Evolutionary conservation across 2,113 vertebrate species (phyloP), one percentile per base, ranked within the genome.

Genomic region (Cettia cetti): DNA sequence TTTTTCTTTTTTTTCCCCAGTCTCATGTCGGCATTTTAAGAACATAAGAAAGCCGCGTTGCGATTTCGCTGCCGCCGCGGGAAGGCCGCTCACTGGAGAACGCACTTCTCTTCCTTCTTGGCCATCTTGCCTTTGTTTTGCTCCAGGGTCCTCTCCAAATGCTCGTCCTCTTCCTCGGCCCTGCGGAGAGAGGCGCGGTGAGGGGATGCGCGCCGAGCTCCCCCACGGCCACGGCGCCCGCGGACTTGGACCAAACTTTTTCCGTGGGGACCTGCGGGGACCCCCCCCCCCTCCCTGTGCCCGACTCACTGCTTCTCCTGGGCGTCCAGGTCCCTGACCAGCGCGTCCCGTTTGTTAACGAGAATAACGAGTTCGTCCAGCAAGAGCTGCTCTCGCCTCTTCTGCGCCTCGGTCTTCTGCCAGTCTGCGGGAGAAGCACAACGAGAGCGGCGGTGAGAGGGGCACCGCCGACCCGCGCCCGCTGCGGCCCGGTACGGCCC

Each of bases 91-190:
- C 98, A 99, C 84, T 99, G 99, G 95, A 99, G 98, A 93, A 99
- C 96, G 92, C 99, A 99, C 95, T 99, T 99, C 97, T 99, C 99
- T 97, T 99, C 99, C 96, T 99, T 99, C 98, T 99, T 99, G 97
- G 98, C 98, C 99, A 99, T 99, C 97, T 99, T 99, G 98, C 99
- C 99, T 99, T 99, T 99, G 98, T 99, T 99, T 98, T 99, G 99
- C 97, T 99, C 99, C 95, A 99, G 98, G 92, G 99, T 99, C 97
- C 99, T 98, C 97, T 99, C 99, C 98, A 99, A 98, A 98, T 99
- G 99, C 95, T 99, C 99, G 86, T 99, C 99, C 98, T 99, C 99
- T 96, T 99, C 99, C 98, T 99, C 99, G 8, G 99, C 99, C 98
- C 99, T 99, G 97, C 42, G 87, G 97, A 95, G 39, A 96, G 76